Conservation (phyloP, 2,888 invertebrate genomes). For the Mythimna ferrago region DNA sequence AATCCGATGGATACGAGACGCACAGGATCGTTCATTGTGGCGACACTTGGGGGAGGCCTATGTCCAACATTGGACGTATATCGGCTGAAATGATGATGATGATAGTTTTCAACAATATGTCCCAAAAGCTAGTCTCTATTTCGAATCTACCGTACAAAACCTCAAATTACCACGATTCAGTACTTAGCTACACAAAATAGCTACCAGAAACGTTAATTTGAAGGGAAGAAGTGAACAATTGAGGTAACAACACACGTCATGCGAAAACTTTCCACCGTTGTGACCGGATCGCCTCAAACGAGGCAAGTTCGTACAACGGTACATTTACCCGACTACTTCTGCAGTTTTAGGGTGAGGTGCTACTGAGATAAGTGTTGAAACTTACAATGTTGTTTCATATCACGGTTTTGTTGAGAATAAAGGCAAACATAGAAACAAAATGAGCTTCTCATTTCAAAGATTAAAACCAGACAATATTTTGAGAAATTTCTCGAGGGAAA, state of each 20-base stretch:
- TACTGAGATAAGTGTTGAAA: constrained; percentile 30
- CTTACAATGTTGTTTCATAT: constrained; percentile 14
- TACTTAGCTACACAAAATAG: constrained; percentile 42
- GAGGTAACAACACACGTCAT: constrained; percentile 65
- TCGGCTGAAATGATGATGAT: no score
- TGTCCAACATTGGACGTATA: no score
- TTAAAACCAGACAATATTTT: background rate
- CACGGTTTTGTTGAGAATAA: constrained; percentile 3
- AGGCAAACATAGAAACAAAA: background rate
- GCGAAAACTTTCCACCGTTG: constrained; percentile 64
- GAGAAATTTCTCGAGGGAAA: background rate
- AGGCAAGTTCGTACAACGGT: constrained; percentile 69
- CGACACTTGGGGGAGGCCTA: no score
- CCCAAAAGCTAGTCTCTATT: background rate
- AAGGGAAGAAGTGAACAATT: constrained; percentile 59
- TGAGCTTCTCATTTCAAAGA: background rate
- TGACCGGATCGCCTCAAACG: constrained; percentile 74
- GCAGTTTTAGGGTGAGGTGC: constrained; percentile 54
- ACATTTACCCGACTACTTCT: constrained; percentile 61
- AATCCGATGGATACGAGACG: no score
- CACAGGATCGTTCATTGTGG: no score
- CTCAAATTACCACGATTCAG: constrained; percentile 22
- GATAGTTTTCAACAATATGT: background rate
- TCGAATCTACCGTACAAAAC: constrained; percentile 8
- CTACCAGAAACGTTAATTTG: constrained; percentile 50